Evolutionary conservation across 2,113 vertebrate genomes (phyloP).

Genomic region (Pterocles gutturalis): DNA sequence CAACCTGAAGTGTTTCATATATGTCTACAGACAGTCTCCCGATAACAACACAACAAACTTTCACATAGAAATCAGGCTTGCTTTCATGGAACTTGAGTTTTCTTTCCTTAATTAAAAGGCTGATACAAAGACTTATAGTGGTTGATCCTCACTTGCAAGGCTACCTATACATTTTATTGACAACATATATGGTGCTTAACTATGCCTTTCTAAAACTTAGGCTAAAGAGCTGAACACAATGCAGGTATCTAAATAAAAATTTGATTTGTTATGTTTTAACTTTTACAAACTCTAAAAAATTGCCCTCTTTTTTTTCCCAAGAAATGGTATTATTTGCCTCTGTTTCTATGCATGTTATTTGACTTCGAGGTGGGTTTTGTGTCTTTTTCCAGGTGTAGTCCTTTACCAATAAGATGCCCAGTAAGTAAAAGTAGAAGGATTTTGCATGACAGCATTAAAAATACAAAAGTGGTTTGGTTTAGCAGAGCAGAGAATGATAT

Average conservation of each 20-base stretch:
- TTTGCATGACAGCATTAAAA: not conserved
- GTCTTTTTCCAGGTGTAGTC: not conserved
- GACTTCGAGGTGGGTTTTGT: not conserved
- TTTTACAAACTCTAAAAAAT: not conserved
- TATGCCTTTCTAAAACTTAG: not conserved
- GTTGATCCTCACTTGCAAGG: not conserved
- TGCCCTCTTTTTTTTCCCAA: fast-evolving
- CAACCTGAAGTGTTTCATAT: not conserved
- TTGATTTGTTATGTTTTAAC: not conserved
- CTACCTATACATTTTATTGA: not conserved
- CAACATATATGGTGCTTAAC: not conserved
- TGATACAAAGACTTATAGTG: not conserved
- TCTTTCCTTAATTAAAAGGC: not conserved
- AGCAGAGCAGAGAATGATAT: not conserved
- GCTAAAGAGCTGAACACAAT: not conserved
- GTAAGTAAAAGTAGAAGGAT: not conserved
- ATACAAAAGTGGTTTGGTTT: not conserved
- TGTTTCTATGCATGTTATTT: not conserved
- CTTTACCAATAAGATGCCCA: not conserved
- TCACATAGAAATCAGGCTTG: not conserved
- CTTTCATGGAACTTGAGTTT: not conserved
- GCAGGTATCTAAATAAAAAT: not conserved
- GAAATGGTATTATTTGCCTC: not conserved
- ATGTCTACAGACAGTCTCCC: not conserved
- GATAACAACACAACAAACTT: not conserved